phyloP scores from a whole-genome alignment of 2,113 vertebrate species.

The Thamnaconus septentrionalis region DNA sequence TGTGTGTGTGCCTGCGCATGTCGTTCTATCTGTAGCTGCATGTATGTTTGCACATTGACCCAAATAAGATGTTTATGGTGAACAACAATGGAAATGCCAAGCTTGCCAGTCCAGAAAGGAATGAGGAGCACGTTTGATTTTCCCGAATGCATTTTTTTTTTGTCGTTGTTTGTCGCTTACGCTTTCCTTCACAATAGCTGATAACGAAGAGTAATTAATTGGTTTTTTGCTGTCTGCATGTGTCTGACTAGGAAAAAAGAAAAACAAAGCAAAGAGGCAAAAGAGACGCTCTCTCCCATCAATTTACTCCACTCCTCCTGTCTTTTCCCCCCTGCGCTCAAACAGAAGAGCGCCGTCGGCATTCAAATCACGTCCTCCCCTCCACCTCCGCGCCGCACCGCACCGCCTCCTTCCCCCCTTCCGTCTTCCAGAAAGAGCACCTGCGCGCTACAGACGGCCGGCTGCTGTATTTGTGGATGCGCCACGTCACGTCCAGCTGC shows the following conservation, averaged over 20 bases:
- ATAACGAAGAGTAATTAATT: slow-evolving; percentile 35
- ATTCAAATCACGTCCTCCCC: slow-evolving; percentile 59
- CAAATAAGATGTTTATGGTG: slow-evolving; percentile 64
- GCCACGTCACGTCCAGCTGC: slow-evolving; percentile 18
- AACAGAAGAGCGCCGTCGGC: slow-evolving; percentile 16
- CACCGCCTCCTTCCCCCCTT: slow-evolving; percentile 43
- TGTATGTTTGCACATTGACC: slow-evolving; percentile 70
- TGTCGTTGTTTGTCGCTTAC: slow-evolving; percentile 8
- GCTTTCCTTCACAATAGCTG: slow-evolving; percentile 17
- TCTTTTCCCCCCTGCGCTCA: slow-evolving; percentile 20
- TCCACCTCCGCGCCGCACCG: slow-evolving; percentile 38
- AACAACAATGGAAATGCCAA: slow-evolving; percentile 31
- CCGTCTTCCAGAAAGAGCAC: slow-evolving; percentile 39
- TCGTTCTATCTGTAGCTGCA: too few species aligned
- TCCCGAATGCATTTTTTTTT: not conserved
- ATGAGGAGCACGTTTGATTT: not conserved
- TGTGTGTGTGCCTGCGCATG: too few species aligned
- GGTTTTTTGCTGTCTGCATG: slow-evolving; percentile 21
- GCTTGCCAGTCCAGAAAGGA: slow-evolving; percentile 19
- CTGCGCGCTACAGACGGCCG: slow-evolving; percentile 18
- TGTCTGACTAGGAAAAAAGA: not conserved
- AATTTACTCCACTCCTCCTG: slow-evolving; percentile 43
- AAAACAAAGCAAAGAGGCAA: slow-evolving; percentile 40
- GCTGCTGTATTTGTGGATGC: slow-evolving; percentile 51
- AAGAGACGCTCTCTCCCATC: slow-evolving; percentile 25